Conservation (phyloP, 2,113 vertebrate species). For the Ranitomeya variabilis region DNA sequence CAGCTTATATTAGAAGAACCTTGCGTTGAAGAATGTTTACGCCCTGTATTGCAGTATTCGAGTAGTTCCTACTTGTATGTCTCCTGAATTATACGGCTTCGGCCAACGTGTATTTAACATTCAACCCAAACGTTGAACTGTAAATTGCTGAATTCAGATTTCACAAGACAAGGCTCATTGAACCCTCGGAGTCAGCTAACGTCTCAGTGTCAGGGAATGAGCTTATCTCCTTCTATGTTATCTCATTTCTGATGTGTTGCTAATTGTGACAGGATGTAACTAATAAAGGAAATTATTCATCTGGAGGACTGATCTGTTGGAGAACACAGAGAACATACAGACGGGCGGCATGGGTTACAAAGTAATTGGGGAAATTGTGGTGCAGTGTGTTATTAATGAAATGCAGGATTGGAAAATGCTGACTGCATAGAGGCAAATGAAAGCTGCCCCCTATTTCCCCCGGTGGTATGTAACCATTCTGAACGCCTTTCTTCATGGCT, state of each 20-base stretch:
- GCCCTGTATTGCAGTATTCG: background rate
- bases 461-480: background rate
- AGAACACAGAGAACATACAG: background rate
- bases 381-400: background rate
- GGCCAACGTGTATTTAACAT: conserved; percentile 29
- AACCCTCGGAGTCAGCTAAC: conserved; percentile 28
- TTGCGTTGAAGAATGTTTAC: background rate
- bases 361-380: background rate
- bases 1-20: background rate
- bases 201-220: background rate
- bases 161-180: conserved; percentile 30
- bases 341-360: background rate
- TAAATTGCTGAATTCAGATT: conserved; percentile 42
- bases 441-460: background rate
- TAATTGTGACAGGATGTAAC: background rate
- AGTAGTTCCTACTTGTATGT: conserved; percentile 1
- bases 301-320: background rate
- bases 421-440: background rate
- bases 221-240: background rate
- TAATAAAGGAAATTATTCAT: conserved; percentile 10
- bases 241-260: conserved; percentile 14
- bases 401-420: background rate
- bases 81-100: background rate
- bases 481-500: background rate
- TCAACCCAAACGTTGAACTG: conserved; percentile 26